Conservation (phyloP, 2,113 vertebrate genomes). For the Gobiocypris rarus region DNA sequence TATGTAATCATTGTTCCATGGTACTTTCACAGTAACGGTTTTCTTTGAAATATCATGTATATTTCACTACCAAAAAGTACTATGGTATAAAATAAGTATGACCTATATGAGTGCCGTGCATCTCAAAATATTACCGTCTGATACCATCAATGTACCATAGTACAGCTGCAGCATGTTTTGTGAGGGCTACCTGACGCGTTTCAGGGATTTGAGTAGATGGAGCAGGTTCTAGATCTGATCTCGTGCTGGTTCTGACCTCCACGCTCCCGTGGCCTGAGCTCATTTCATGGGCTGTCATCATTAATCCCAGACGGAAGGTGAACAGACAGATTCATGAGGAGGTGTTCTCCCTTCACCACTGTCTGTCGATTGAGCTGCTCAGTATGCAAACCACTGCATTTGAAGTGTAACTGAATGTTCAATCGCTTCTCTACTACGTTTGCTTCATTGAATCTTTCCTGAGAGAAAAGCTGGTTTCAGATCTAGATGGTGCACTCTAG, state of each 20-base stretch:
- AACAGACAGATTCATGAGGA: slow-evolving; percentile 6
- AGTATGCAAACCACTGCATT: background rate
- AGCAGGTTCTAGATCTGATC: slow-evolving; percentile 34
- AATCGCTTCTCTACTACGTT: background rate
- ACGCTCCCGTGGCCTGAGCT: slow-evolving; percentile 36
- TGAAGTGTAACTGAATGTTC: background rate
- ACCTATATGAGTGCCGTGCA: background rate
- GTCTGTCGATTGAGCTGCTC: background rate
- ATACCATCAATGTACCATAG: background rate
- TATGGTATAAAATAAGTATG: background rate
- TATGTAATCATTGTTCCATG: background rate
- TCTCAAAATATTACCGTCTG: background rate
- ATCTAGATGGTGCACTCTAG: background rate
- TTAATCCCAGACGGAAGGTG: slow-evolving; percentile 46
- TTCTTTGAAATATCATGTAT: background rate
- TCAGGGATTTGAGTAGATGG: background rate
- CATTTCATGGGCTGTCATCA: slow-evolving; percentile 51
- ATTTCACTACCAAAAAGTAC: background rate
- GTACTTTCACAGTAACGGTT: background rate
- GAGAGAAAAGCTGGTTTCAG: background rate
- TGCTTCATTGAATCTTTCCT: background rate
- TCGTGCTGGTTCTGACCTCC: slow-evolving; percentile 22
- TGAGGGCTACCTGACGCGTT: background rate
- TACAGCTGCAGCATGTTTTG: background rate
- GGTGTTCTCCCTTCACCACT: background rate